Evolutionary conservation across 2,888 invertebrate genomes (phyloP), one percentile per base, ranked within the genome.

Genomic region (Danaus chrysippus): DNA sequence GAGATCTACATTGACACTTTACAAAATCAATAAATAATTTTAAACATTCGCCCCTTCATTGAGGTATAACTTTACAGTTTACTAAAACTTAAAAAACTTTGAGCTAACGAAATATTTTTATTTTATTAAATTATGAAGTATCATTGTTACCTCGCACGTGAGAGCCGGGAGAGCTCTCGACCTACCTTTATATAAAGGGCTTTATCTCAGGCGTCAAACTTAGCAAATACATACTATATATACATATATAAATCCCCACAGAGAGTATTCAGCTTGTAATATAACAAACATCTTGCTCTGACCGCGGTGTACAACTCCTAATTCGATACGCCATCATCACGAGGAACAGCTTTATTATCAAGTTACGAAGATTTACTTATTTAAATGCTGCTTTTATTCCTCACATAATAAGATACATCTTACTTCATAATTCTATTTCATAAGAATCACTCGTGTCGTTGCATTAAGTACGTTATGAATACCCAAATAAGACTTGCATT

Each of bases 281-380:
- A 34, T 34, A 34, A 34, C 23, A 34, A 34, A 34, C 23, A 34
- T 23, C 23, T 1, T 1, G 1, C 3, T n/a, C n/a, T n/a, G n/a
- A n/a, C n/a, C n/a, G n/a, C n/a, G n/a, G n/a, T 23, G 55, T 41
- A 42, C 58, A 60, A 63, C 63, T 63, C 62, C 62, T 61, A 67
- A 73, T 74, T 73, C 61, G 69, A 49, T 65, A 73, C 70, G 71
- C 70, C 71, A 60, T 69, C 70, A 64, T 61, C 65, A 49, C 43
- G 34, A 43, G 73, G 75, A 78, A 75, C 64, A 66, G 64, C 76
- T 80, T 81, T 73, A 83, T 84, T 79, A 82, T 72, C 70, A 67
- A 67, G 65, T 61, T 67, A 68, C 66, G 70, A 71, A 71, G 69
- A 69, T 72, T 72, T 64, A 64, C 60, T 59, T 52, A 46, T 54